Evolutionary conservation across 2,888 invertebrate genomes (phyloP), one percentile per base, ranked within the genome.

Genomic region (Eupithecia subumbrata): DNA sequence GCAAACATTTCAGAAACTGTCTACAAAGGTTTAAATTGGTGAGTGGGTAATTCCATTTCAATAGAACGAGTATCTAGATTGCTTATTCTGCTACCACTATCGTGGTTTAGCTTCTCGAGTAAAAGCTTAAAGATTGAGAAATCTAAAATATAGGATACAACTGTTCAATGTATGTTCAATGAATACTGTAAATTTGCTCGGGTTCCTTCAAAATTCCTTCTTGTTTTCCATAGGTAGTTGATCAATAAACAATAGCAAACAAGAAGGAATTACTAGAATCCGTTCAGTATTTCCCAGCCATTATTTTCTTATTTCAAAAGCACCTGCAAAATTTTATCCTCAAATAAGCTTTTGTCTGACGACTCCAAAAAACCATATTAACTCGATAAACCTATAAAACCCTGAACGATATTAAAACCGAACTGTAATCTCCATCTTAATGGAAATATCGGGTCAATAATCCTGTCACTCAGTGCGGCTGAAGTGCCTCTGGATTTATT

Each of bases 381-480:
- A 14, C 60, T n/a, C 66, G 37, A 67, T n/a, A 67, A 37, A 22
- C 40, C n/a, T 12, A 37, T 67, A 67, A 67, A 43, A 45, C 16
- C 68, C 16, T 45, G 12, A 40, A 68, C 25, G 68, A 68, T 43
- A 68, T 43, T 45, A 68, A 68, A 43, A 68, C 68, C 43, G 68
- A 43, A 68, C 7, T 14, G 68, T 43, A 68, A 68, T 71, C 63
- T 71, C 40, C 71, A 71, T 72, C 66, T 72, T 72, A 72, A 72
- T 72, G 64, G 71, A 72, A 72, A 64, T 45, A 64, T 72, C 71
- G 45, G 71, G 63, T 72, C 48, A 64, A 72, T 66, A 64, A 66
- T 71, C 45, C 45, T 64, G 45, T 71, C 71, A 71, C 43, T 71
- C 71, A 45, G 30, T 72, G 8, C 18, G 71, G 16, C 43, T 71